A percentile compares a stretch with the other conserved stretches of the same genome.
These are phyloP conservation scores for Aurelia aurita DNA, from an alignment of 30 jellyfish, hydroid and myxozoan species.

Conservation along the genomic window DNA sequence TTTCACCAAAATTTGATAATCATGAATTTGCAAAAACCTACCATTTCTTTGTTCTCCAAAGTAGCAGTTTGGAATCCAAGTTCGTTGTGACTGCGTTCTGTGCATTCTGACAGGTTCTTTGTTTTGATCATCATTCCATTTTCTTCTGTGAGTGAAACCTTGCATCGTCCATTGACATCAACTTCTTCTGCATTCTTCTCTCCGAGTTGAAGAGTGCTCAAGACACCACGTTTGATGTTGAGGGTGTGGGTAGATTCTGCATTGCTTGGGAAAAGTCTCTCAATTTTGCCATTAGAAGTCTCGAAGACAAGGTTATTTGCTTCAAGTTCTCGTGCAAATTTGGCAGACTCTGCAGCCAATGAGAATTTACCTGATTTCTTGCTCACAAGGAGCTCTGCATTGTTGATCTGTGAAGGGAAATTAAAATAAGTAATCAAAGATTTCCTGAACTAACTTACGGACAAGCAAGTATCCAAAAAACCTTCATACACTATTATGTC, in stretches of 20 bases:
- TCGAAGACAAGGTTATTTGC: slow-evolving; percentile 79
- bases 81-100: slow-evolving; percentile 87
- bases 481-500: no score
- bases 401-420: slow-evolving; percentile 58
- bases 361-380: slow-evolving; percentile 86
- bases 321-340: slow-evolving; percentile 83
- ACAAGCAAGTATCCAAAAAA: no score
- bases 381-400: slow-evolving; percentile 94
- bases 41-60: slow-evolving; percentile 64
- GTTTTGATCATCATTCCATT: slow-evolving; percentile 79
- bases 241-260: slow-evolving; percentile 82
- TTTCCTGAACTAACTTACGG: no score
- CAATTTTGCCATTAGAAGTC: slow-evolving; percentile 71
- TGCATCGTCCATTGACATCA: slow-evolving; percentile 98
- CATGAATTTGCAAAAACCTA: neutral
- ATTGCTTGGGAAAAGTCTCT: slow-evolving; percentile 59
- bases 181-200: slow-evolving; percentile 53
- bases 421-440: no score
- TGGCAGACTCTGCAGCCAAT: slow-evolving; percentile 89
- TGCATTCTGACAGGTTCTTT: slow-evolving; percentile 92
- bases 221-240: slow-evolving; percentile 95
- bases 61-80: slow-evolving; percentile 89
- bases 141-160: slow-evolving; percentile 54
- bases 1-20: no score
- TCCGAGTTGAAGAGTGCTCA: slow-evolving; percentile 93